These are phyloP conservation scores for Pedicia rivosa DNA, from an alignment of 2,888 invertebrate genomes.

Conservation along the genomic window DNA sequence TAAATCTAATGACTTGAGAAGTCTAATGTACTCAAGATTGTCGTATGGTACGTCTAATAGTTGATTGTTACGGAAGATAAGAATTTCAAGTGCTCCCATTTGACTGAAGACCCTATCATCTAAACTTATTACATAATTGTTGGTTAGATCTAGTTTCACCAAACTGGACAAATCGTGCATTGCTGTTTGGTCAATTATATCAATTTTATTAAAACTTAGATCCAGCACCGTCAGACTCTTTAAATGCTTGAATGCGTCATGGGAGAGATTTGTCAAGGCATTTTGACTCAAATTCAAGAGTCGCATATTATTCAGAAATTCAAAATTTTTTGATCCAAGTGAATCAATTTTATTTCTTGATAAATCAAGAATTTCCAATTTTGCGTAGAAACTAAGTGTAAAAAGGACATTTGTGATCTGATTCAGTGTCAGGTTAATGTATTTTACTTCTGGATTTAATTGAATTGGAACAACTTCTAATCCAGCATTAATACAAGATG, in stretches of 20 bases:
- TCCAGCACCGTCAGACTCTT: constrained; percentile 49
- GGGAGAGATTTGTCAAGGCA: constrained; percentile 49
- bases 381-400: constrained; percentile 64
- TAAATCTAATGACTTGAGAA: constrained; percentile 56
- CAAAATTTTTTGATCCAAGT: constrained; percentile 68
- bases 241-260: constrained; percentile 61
- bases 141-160: constrained; percentile 55
- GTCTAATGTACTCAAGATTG: constrained; percentile 47
- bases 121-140: constrained; percentile 58
- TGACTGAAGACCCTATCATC: constrained; percentile 54
- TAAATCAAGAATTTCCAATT: constrained; percentile 64
- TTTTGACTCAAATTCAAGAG: constrained; percentile 66
- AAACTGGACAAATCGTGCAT: constrained; percentile 61
- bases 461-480: constrained; percentile 79
- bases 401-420: constrained; percentile 62
- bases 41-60: constrained; percentile 53
- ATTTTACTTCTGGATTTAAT: constrained; percentile 70
- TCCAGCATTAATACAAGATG: constrained; percentile 58
- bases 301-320: constrained; percentile 55
- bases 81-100: constrained; percentile 47
- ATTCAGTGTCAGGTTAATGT: constrained; percentile 72
- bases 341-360: constrained; percentile 66
- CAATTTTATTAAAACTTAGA: constrained; percentile 62
- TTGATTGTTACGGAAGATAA: constrained; percentile 64
- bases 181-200: constrained; percentile 53